phyloP scores from a whole-genome alignment of 2,113 vertebrate genomes.

The Etheostoma cragini region DNA sequence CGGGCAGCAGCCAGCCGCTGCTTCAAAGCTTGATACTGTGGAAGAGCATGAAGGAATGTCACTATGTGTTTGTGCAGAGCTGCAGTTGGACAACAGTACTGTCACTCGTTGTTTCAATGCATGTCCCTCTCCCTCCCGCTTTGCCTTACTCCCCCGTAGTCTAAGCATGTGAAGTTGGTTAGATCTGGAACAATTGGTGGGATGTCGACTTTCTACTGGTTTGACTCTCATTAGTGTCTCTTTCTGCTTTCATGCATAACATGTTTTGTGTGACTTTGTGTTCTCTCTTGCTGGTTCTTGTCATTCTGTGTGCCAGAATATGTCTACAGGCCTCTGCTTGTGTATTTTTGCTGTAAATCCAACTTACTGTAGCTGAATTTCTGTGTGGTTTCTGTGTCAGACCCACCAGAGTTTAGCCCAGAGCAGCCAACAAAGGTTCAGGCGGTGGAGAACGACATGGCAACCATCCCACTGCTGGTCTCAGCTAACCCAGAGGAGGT shows the following conservation, averaged over 20 bases:
- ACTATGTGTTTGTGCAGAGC: slow-evolving; percentile 76
- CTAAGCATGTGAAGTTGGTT: slow-evolving; percentile 66
- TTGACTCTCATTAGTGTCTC: slow-evolving; percentile 75
- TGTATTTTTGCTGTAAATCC: slow-evolving; percentile 31
- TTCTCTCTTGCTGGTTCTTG: slow-evolving; percentile 28
- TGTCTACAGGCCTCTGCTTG: slow-evolving; percentile 12
- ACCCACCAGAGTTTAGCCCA: slow-evolving; percentile 84
- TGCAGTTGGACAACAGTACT: slow-evolving; percentile 79
- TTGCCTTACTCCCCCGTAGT: slow-evolving; percentile 45
- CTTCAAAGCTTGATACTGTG: slow-evolving; percentile 80
- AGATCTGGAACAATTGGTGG: slow-evolving; percentile 71
- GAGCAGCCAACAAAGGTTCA: slow-evolving; percentile 77
- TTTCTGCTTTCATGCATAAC: slow-evolving; percentile 58
- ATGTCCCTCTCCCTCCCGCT: slow-evolving; percentile 66
- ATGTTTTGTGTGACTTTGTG: slow-evolving; percentile 50
- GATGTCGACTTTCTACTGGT: slow-evolving; percentile 65
- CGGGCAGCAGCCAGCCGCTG: slow-evolving; percentile 77
- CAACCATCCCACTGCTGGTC: slow-evolving; percentile 78
- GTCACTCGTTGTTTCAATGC: slow-evolving; percentile 79
- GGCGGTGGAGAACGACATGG: slow-evolving; percentile 78
- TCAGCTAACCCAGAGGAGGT: slow-evolving; percentile 83
- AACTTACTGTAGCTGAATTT: slow-evolving; percentile 41
- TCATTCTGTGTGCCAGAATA: slow-evolving; percentile 29
- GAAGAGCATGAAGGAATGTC: slow-evolving; percentile 79
- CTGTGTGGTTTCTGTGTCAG: slow-evolving; percentile 65